Conservation (phyloP, 2,113 vertebrate genomes). For the Antennarius striatus region DNA sequence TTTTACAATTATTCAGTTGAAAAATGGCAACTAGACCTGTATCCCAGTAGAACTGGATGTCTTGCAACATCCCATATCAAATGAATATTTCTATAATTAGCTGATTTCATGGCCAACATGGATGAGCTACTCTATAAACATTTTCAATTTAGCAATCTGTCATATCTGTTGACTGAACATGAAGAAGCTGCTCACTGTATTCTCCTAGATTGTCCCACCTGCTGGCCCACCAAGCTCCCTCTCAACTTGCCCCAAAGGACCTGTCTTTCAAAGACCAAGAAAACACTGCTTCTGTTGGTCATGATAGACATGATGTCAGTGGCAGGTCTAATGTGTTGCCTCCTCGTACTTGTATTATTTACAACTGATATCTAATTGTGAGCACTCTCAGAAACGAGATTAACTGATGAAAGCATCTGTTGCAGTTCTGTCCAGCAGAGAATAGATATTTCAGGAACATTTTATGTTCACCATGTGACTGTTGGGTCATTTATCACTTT, state of each 20-base stretch:
- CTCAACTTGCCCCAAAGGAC: constrained; percentile 43
- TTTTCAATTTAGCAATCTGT: background rate
- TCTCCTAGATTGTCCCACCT: constrained; percentile 2
- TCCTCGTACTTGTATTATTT: constrained; percentile 31
- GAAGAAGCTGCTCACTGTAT: background rate
- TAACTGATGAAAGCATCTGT: constrained; percentile 40
- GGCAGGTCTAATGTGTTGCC: constrained; percentile 40
- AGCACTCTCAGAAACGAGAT: constrained; percentile 9
- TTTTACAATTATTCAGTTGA: no score
- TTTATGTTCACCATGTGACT: background rate
- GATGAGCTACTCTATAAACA: background rate
- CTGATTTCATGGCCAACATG: no score
- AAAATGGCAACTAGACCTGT: no score
- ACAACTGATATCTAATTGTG: constrained; percentile 21
- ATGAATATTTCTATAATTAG: no score
- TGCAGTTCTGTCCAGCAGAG: background rate
- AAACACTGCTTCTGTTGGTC: constrained; percentile 33
- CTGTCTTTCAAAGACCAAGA: constrained; percentile 45
- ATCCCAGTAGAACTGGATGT: no score
- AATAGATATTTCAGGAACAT: background rate
- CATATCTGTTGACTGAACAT: background rate
- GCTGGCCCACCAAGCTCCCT: constrained; percentile 12
- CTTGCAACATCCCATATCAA: no score
- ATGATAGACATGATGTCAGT: constrained; percentile 48
- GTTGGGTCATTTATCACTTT: no score